Percentiles rank a stretch among this genome's conserved stretches.
phyloP scores from a whole-genome alignment of 2,888 invertebrate genomes.

The Drosophila planitibia region DNA sequence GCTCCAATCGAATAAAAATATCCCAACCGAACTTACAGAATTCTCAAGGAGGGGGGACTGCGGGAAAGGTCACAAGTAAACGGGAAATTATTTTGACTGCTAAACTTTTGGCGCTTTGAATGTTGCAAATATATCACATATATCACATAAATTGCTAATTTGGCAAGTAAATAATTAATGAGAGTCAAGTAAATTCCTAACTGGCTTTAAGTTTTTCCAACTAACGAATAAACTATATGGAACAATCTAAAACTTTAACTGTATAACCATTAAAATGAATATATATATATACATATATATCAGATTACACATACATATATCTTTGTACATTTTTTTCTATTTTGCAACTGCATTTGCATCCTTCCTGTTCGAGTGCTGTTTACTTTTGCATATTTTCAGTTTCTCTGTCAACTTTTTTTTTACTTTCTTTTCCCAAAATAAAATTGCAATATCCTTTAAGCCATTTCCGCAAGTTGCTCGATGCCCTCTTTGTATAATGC shows the following conservation, averaged over 20 bases:
- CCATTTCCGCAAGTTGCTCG: slow-evolving; percentile 76
- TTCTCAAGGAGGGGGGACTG: background rate
- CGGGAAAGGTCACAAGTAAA: slow-evolving; percentile 7
- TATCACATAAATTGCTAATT: slow-evolving; percentile 66
- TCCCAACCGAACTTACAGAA: slow-evolving; percentile 21
- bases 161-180: slow-evolving; percentile 60
- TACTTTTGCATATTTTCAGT: slow-evolving; percentile 56
- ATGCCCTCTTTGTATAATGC: slow-evolving; percentile 69
- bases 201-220: background rate
- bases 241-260: background rate
- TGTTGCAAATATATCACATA: slow-evolving; percentile 37
- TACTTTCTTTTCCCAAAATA: slow-evolving; percentile 49
- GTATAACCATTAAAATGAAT: background rate
- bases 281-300: background rate
- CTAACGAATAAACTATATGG: background rate
- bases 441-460: slow-evolving; percentile 78
- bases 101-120: slow-evolving; percentile 29
- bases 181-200: slow-evolving; percentile 4
- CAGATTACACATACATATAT: background rate
- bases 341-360: slow-evolving; percentile 42
- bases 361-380: slow-evolving; percentile 25
- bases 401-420: slow-evolving; percentile 19
- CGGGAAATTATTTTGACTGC: slow-evolving; percentile 44
- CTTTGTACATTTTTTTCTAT: background rate
- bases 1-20: slow-evolving; percentile 55